phyloP scores from a whole-genome alignment of 2,888 invertebrate species.

The Iphiclides podalirius region DNA sequence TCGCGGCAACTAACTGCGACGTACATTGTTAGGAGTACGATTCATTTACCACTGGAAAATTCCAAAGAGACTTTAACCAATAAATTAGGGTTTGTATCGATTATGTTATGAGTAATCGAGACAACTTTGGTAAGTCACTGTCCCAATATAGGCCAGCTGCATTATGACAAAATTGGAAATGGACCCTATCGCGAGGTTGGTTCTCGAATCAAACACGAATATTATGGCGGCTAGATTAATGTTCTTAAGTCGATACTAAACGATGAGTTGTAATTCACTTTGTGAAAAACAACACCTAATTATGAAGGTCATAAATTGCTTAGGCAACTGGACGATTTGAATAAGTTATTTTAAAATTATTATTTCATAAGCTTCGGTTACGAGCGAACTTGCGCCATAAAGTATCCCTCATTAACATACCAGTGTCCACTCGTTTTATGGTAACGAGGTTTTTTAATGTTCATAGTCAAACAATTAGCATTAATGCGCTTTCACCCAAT shows the following conservation, averaged over 20 bases:
- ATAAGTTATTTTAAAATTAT: slow-evolving; percentile 4
- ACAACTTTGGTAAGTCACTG: slow-evolving; percentile 11
- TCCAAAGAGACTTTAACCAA: neutral
- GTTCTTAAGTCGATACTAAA: too few relatives aligned
- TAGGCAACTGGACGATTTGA: slow-evolving; percentile 3
- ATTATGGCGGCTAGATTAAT: neutral
- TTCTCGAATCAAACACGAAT: neutral
- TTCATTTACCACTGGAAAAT: slow-evolving; percentile 3
- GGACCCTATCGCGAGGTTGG: neutral
- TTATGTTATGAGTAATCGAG: slow-evolving; percentile 9
- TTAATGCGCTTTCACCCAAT: slow-evolving; percentile 17
- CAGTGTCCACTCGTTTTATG: slow-evolving; percentile 17
- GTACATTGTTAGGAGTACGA: slow-evolving; percentile 1
- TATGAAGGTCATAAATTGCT: neutral
- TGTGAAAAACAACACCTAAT: neutral
- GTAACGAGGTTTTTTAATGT: slow-evolving; percentile 11
- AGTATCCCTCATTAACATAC: slow-evolving; percentile 11
- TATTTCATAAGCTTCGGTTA: neutral
- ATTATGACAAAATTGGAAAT: slow-evolving; percentile 5
- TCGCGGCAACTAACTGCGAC: neutral
- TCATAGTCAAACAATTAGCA: slow-evolving; percentile 19
- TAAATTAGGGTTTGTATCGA: slow-evolving; percentile 3
- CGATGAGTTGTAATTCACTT: too few relatives aligned
- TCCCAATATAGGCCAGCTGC: slow-evolving; percentile 16
- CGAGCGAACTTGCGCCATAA: slow-evolving; percentile 11